A percentile compares a stretch with the other conserved stretches of the same genome.
phyloP scores from a whole-genome alignment of 2,797 vertebrate genomes.

The Silurus lanzhouensis region DNA sequence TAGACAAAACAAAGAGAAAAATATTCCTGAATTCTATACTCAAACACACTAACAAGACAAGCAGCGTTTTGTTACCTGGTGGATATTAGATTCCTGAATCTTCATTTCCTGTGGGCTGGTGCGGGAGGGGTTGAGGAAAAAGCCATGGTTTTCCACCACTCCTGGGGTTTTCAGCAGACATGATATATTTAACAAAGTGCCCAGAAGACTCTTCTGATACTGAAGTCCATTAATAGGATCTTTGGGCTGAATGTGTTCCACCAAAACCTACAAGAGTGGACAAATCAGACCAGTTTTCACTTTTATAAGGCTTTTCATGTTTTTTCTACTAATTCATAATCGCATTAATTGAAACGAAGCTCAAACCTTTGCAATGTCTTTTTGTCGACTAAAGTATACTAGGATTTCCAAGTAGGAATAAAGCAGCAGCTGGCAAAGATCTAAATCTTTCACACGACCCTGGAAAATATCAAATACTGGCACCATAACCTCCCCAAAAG shows the following conservation, averaged over 20 bases:
- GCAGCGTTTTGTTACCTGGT: constrained; percentile 79
- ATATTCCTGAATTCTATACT: not conserved
- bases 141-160: constrained; percentile 91
- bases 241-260: constrained; percentile 92
- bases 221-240: constrained; percentile 90
- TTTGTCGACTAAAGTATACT: constrained; percentile 91
- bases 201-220: constrained; percentile 93
- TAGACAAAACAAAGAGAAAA: constrained; percentile 22
- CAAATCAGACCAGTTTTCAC: not conserved
- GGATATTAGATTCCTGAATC: constrained; percentile 95
- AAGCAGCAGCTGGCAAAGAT: constrained; percentile 90
- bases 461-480: constrained; percentile 89
- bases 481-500: constrained; percentile 91
- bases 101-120: constrained; percentile 96
- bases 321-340: not conserved
- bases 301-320: not conserved
- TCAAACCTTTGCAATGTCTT: constrained; percentile 89
- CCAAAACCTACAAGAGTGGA: constrained; percentile 79
- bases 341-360: not conserved
- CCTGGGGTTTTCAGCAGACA: constrained; percentile 94
- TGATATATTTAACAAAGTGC: constrained; percentile 85
- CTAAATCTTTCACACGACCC: constrained; percentile 87
- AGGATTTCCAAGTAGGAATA: constrained; percentile 90
- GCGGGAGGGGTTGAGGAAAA: constrained; percentile 92
- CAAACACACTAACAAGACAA: constrained; percentile 5